phyloP scores from a whole-genome alignment of 2,113 vertebrate genomes.

The Scopus umbretta region DNA sequence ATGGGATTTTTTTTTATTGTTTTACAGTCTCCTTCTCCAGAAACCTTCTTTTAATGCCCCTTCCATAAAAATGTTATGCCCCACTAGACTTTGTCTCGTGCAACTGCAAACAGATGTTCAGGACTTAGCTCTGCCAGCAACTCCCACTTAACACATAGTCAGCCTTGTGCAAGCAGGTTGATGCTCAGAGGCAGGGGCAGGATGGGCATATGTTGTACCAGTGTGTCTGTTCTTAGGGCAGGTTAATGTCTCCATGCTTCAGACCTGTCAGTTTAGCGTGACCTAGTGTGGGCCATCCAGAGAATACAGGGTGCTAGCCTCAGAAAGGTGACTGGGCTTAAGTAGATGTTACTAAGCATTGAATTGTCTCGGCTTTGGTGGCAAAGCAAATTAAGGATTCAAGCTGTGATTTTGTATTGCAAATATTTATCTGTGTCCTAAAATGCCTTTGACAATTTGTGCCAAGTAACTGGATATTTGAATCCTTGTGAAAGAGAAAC shows the following conservation, averaged over 20 bases:
- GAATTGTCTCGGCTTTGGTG: background rate
- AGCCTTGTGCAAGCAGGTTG: background rate
- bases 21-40: background rate
- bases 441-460: background rate
- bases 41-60: background rate
- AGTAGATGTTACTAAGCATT: background rate
- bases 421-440: background rate
- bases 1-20: background rate
- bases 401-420: background rate
- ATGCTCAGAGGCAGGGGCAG: background rate
- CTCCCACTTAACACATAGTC: background rate
- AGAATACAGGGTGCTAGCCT: background rate
- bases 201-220: background rate
- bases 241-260: background rate
- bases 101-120: background rate
- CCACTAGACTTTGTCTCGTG: background rate
- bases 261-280: background rate
- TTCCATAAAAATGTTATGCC: background rate
- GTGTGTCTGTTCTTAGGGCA: background rate
- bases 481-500: background rate
- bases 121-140: background rate
- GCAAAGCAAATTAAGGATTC: background rate
- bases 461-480: background rate
- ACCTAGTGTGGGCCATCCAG: fast-evolving
- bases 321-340: background rate